Base-by-base conservation (phyloP, 2,113 vertebrate genomes). In the Takifugu bimaculatus region DNA sequence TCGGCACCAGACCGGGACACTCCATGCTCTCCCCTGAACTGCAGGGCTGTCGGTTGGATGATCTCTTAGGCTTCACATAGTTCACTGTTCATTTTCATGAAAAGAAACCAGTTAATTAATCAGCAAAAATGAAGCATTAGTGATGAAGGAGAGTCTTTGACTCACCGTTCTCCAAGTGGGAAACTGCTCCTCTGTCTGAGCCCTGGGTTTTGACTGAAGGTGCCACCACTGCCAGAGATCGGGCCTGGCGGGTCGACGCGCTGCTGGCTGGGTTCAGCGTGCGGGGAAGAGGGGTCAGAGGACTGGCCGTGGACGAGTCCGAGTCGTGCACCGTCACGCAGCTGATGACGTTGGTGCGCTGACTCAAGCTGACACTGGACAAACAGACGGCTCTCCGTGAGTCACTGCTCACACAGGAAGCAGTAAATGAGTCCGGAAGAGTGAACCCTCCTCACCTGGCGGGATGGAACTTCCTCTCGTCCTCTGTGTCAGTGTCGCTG, bases 301-400 rank as follows among this genome's bases (percentile, higher is more conserved):
- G 96, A 70, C 96, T 99, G 83, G 92, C 92, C 71, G 90, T 95
- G 42, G 97, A 99, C 26, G 96, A 96, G 81, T 98, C 95, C 0
- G 96, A 99, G 85, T 99, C 97, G 5, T 98, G 96, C 70, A 99
- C 95, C 0, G 97, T 99, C 80, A 98, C 94, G 9, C 97, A 99
- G 94, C 97, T 99, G 91, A 99, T 98, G 56, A 99, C 96, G 0
- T 99, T 98, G 49, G 97, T 93, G 55, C 97, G 93, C 82, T 98
- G 96, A 85, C 94, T 94, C 74, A 94, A 52, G 10, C 82, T 71
- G 57, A 88, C 65, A 29, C 88, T 88, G 57, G 26, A 65, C 26
- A 45, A 13, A 47, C 45, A 47, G 45, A n/a, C 11, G 35, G 35
- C 7, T 9, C 35, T 11, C 35, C 7, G 3, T 39, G 9, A 39